Percentiles rank a stretch among this genome's conserved stretches.
Evolutionary conservation across 2,888 invertebrate genomes (phyloP).

Genomic region (Parochlus steinenii): DNA sequence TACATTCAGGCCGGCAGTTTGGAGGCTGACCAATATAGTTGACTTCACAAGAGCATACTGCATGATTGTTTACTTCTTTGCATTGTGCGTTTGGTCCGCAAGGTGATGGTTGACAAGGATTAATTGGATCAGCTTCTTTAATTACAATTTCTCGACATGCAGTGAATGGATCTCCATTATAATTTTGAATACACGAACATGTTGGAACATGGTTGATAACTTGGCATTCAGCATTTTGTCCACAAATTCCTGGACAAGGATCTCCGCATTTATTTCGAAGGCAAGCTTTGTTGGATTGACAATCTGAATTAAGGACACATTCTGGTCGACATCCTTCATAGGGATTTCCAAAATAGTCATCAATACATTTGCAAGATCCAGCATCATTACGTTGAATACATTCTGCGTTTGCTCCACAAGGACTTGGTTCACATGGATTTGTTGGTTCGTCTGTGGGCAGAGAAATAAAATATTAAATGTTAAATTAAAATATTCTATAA

Average conservation of each 20-base stretch:
- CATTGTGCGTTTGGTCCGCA: constrained; percentile 73
- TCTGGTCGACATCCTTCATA: constrained; percentile 76
- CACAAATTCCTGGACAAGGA: constrained; percentile 77
- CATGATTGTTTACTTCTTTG: constrained; percentile 47
- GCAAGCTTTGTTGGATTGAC: constrained; percentile 67
- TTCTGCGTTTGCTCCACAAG: constrained; percentile 71
- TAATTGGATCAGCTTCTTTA: constrained; percentile 14
- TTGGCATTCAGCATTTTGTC: constrained; percentile 63
- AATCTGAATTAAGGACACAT: constrained; percentile 73
- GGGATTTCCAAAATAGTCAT: constrained; percentile 70
- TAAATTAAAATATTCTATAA: too few species aligned
- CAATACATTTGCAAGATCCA: constrained; percentile 63
- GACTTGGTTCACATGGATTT: constrained; percentile 71
- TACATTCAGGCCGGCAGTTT: constrained; percentile 50
- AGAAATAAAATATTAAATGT: constrained; percentile 6
- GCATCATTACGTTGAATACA: constrained; percentile 61
- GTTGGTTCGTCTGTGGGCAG: constrained; percentile 37
- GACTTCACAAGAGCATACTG: constrained; percentile 61
- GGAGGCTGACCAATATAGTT: constrained; percentile 56
- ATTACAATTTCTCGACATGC: constrained; percentile 28
- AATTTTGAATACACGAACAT: constrained; percentile 58
- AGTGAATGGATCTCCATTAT: constrained; percentile 56
- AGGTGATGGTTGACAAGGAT: constrained; percentile 58
- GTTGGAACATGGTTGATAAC: constrained; percentile 77
- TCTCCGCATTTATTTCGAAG: constrained; percentile 67